Evolutionary conservation across 2,797 vertebrate species (phyloP).

Genomic region (Crocidura indochinensis): DNA sequence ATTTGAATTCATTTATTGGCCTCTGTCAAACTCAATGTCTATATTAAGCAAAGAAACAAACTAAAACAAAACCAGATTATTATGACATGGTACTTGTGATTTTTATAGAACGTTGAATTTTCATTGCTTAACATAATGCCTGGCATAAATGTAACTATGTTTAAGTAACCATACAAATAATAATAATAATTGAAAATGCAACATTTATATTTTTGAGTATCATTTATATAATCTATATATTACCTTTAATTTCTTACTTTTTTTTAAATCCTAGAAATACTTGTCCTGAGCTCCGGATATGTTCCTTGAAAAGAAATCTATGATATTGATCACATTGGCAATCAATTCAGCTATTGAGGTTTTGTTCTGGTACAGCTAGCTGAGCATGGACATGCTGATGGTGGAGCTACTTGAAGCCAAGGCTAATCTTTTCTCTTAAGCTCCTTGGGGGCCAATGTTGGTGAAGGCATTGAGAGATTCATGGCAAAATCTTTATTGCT

Average conservation of each 20-base stretch:
- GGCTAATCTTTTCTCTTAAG: conserved; percentile 32
- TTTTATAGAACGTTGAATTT: neutral
- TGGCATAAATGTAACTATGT: conserved; percentile 12
- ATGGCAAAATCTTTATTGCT: conserved; percentile 73
- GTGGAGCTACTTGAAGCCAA: neutral
- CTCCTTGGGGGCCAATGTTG: neutral
- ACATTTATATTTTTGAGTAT: neutral
- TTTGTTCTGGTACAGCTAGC: neutral
- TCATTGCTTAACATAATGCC: neutral
- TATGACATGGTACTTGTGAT: conserved; percentile 36
- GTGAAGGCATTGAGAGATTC: conserved; percentile 24
- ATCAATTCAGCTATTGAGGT: accelerated
- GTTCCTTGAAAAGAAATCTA: neutral
- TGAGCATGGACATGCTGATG: neutral
- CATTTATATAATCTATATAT: neutral
- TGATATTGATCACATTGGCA: neutral
- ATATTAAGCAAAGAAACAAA: neutral
- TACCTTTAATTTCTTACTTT: conserved; percentile 62
- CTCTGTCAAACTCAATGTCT: neutral
- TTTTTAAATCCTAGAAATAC: conserved; percentile 44
- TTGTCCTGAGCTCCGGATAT: neutral
- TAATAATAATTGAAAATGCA: conserved; percentile 12
- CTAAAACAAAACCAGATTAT: neutral
- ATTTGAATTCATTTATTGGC: neutral
- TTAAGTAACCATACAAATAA: conserved; percentile 4